These are phyloP conservation scores for Bungarus multicinctus DNA, from an alignment of 2,113 vertebrate genomes.

Conservation along the genomic window DNA sequence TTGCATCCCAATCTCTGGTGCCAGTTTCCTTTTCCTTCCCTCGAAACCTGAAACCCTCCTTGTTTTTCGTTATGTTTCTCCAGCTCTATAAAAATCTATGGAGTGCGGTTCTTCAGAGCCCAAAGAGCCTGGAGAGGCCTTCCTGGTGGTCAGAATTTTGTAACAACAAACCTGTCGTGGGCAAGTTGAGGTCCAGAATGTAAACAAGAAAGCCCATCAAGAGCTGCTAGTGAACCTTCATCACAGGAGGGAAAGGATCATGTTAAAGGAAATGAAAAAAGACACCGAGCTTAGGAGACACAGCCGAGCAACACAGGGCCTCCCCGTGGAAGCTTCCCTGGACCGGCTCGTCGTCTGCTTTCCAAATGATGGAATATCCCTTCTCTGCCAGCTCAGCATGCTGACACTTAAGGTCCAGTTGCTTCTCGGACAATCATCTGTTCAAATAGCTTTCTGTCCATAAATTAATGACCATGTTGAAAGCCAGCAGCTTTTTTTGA, in stretches of 20 bases:
- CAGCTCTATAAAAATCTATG: neutral
- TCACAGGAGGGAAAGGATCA: neutral
- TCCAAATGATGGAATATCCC: neutral
- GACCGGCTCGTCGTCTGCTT: neutral
- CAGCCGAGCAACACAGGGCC: neutral
- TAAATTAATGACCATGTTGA: neutral
- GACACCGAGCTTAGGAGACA: neutral
- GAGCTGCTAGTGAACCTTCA: neutral
- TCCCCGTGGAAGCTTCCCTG: neutral
- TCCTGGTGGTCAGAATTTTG: neutral
- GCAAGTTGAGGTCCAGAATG: neutral
- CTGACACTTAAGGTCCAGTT: neutral
- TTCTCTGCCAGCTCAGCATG: neutral
- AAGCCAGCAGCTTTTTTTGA: neutral
- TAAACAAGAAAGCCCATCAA: neutral
- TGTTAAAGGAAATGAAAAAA: neutral
- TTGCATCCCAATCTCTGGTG: neutral
- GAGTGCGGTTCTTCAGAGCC: neutral
- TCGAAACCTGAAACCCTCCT: neutral
- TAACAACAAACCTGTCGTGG: neutral
- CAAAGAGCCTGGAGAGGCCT: neutral
- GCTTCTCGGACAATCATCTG: neutral
- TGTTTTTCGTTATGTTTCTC: neutral
- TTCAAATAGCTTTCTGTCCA: neutral
- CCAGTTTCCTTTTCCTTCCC: neutral